phyloP scores from a whole-genome alignment of 2,888 invertebrate genomes.

The Nephrotoma guestfalica region DNA sequence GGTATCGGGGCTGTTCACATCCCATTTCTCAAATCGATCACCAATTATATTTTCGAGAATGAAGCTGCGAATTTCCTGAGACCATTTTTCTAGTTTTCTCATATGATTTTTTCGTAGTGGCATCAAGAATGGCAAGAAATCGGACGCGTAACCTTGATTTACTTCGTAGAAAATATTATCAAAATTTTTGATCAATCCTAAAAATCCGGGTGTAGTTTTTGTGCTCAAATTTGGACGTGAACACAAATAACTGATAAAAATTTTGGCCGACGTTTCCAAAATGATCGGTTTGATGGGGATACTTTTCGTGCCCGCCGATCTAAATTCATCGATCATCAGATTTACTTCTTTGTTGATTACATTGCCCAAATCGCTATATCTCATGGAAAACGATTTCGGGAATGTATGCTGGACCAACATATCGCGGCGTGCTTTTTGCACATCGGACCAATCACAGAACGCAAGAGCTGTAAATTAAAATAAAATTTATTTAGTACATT shows the following conservation, averaged over 20 bases:
- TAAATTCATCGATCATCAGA: conserved; percentile 22
- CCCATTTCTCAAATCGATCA: conserved; percentile 29
- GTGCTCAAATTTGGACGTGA: conserved; percentile 22
- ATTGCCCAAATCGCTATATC: conserved; percentile 36
- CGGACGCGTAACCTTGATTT: conserved; percentile 50
- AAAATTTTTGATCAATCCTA: conserved; percentile 37
- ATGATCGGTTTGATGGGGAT: conserved; percentile 34
- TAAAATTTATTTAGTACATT: not conserved
- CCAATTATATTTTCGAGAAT: conserved; percentile 36
- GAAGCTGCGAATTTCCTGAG: conserved; percentile 39
- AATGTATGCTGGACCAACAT: conserved; percentile 43
- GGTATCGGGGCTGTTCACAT: conserved; percentile 14
- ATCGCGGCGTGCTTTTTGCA: conserved; percentile 44
- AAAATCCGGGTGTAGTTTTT: conserved; percentile 29
- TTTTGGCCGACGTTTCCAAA: conserved; percentile 39
- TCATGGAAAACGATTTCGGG: conserved; percentile 39
- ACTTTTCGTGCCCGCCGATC: conserved; percentile 9
- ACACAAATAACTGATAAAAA: conserved; percentile 47
- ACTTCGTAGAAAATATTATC: conserved; percentile 52
- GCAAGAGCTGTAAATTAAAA: conserved; percentile 38
- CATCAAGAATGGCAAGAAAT: conserved; percentile 46
- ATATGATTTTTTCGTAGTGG: conserved; percentile 38
- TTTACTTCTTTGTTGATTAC: conserved; percentile 33
- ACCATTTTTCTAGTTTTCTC: conserved; percentile 34
- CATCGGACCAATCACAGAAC: conserved; percentile 52